A percentile compares a stretch with the other conserved stretches of the same genome.
Conservation (phyloP, 2,113 vertebrate genomes). For the Solea senegalensis region DNA sequence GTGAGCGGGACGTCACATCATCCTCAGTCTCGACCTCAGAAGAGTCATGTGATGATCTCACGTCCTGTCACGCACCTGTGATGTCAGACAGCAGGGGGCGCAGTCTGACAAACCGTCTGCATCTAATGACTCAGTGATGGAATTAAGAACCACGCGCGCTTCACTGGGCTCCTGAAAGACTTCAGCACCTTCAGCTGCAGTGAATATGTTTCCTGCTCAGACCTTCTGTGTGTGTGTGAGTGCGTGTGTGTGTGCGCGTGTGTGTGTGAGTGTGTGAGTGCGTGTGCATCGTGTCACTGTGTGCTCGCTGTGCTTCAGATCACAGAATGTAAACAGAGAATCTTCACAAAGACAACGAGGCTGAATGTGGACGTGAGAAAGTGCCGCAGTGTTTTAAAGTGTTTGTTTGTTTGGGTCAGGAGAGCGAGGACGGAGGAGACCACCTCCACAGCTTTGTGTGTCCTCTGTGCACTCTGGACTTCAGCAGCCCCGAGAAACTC, state of each 20-base stretch:
- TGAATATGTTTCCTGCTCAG: constrained; percentile 36
- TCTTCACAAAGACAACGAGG: too few species aligned
- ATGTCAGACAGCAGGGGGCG: too few species aligned
- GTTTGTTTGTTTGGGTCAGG: constrained; percentile 66
- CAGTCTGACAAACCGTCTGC: too few species aligned
- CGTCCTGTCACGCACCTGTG: too few species aligned
- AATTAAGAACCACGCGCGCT: background rate
- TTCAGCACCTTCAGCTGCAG: background rate
- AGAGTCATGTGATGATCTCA: too few species aligned
- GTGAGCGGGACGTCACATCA: constrained; percentile 50
- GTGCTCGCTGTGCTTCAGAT: background rate
- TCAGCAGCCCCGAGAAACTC: constrained; percentile 91
- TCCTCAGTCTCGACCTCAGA: too few species aligned
- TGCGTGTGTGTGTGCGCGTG: too few species aligned
- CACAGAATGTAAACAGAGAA: background rate
- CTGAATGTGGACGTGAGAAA: background rate
- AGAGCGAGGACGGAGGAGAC: constrained; percentile 77
- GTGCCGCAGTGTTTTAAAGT: background rate
- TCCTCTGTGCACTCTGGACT: constrained; percentile 93
- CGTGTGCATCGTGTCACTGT: constrained; percentile 39
- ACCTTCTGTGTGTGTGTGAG: constrained; percentile 13
- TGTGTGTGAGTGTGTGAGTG: constrained; percentile 8
- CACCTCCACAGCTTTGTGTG: constrained; percentile 83
- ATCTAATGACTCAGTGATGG: too few species aligned
- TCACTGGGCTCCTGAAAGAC: background rate